phyloP scores from a whole-genome alignment of 1,140 invertebrate species.

The Hyposmocoma kahamanoa region DNA sequence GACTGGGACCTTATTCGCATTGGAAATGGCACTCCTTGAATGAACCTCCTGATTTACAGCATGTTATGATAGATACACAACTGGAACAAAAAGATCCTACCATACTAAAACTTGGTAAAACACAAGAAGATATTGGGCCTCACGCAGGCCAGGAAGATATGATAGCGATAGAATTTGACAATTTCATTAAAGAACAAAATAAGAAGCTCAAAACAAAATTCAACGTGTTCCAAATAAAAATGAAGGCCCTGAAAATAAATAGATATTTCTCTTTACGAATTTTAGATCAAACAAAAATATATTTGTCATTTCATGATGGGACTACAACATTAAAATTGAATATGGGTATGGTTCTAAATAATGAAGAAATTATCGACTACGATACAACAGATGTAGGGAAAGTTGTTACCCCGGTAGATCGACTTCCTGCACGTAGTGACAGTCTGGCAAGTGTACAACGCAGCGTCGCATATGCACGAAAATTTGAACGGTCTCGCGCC shows the following conservation, averaged over 20 bases:
- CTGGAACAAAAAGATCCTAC: conserved; percentile 54
- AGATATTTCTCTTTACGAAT: conserved; percentile 37
- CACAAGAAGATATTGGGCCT: not conserved
- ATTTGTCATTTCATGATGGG: conserved; percentile 29
- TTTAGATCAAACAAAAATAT: conserved; percentile 33
- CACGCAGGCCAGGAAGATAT: conserved; percentile 29
- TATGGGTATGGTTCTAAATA: conserved; percentile 33
- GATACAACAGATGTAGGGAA: conserved; percentile 18
- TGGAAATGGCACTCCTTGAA: conserved; percentile 52
- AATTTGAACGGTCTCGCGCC: too few species aligned
- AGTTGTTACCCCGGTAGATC: conserved; percentile 25
- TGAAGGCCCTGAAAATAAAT: conserved; percentile 41
- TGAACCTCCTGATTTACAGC: conserved; percentile 44
- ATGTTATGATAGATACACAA: conserved; percentile 64
- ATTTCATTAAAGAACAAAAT: conserved; percentile 30
- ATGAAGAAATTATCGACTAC: conserved; percentile 31
- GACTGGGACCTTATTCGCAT: conserved; percentile 23
- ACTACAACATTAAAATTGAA: conserved; percentile 29
- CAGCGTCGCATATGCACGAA: too few species aligned
- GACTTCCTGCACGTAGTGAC: too few species aligned
- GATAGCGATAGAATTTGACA: conserved; percentile 34
- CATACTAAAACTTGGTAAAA: conserved; percentile 39
- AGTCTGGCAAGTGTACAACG: too few species aligned
- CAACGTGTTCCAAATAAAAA: conserved; percentile 34
- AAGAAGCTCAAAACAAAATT: conserved; percentile 26